phyloP scores from a whole-genome alignment of 2,797 vertebrate species.

The Smutsia temminckii region DNA sequence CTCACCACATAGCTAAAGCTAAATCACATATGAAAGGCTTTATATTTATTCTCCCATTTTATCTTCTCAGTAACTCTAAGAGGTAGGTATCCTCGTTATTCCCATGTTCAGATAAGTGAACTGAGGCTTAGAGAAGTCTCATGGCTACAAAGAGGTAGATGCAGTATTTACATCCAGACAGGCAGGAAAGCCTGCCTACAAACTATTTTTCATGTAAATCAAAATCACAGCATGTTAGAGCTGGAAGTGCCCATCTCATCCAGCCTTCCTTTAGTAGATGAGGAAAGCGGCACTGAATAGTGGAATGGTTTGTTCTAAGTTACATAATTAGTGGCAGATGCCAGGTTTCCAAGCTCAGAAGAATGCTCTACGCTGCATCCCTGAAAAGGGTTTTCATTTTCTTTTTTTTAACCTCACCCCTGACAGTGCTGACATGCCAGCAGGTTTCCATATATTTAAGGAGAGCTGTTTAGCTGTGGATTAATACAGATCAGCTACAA shows the following conservation, averaged over 20 bases:
- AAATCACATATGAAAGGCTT: not conserved
- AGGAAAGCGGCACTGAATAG: not conserved
- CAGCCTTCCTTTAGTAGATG: not conserved
- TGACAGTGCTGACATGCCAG: not conserved
- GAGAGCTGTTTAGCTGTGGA: not conserved
- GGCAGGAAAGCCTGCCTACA: not conserved
- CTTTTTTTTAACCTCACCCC: not conserved
- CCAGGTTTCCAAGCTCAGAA: not conserved
- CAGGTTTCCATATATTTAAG: not conserved
- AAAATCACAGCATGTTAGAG: not conserved
- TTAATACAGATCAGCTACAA: not conserved
- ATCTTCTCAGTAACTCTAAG: not conserved
- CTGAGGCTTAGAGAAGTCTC: not conserved
- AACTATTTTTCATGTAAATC: not conserved
- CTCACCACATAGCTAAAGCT: not conserved
- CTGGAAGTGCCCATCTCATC: not conserved
- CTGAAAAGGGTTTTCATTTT: not conserved
- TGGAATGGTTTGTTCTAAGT: not conserved
- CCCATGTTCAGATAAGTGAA: not conserved
- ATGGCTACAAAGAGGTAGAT: not conserved
- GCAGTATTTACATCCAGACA: not conserved
- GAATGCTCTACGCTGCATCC: not conserved
- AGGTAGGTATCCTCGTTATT: not conserved
- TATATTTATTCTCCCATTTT: not conserved
- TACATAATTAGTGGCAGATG: not conserved